Evolutionary conservation across 2,888 invertebrate genomes (phyloP).

Genomic region (Acleris literana): DNA sequence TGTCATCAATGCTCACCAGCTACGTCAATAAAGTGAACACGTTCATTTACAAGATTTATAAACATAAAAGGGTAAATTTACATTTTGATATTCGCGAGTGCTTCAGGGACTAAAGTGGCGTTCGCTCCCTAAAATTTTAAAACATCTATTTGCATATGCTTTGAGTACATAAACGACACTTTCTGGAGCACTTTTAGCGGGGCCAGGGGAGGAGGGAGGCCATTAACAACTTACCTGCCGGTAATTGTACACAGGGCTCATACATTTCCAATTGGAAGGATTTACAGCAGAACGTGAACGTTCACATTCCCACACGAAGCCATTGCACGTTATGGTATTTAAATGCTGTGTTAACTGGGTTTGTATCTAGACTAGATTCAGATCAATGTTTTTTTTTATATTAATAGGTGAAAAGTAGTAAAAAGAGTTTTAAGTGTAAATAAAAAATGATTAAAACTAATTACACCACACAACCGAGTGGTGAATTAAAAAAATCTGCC

Average conservation of each 20-base stretch:
- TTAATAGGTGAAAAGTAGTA: too few species aligned
- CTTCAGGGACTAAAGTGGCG: slow-evolving; percentile 79
- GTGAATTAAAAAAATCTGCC: slow-evolving; percentile 19
- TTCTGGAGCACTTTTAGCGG: slow-evolving; percentile 74
- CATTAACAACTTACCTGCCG: slow-evolving; percentile 39
- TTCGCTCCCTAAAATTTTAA: slow-evolving; percentile 83
- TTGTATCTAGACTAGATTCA: too few species aligned
- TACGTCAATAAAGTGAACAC: slow-evolving; percentile 79
- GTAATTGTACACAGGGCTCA: slow-evolving; percentile 29
- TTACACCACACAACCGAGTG: background rate
- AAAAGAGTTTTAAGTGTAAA: too few species aligned
- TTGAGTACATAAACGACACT: slow-evolving; percentile 83
- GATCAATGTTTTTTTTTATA: too few species aligned
- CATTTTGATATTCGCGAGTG: slow-evolving; percentile 83
- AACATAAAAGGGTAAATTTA: slow-evolving; percentile 84
- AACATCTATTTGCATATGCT: slow-evolving; percentile 83
- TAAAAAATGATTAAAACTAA: background rate
- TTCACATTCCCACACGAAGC: too few species aligned
- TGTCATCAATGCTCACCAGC: slow-evolving; percentile 41
- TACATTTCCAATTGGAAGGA: slow-evolving; percentile 23
- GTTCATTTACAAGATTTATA: slow-evolving; percentile 82
- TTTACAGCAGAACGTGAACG: background rate
- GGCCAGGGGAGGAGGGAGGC: slow-evolving; percentile 43
- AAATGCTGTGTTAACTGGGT: too few species aligned
- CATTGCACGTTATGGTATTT: too few species aligned